Conservation (phyloP, 2,888 invertebrate genomes). For the Troides aeacus region DNA sequence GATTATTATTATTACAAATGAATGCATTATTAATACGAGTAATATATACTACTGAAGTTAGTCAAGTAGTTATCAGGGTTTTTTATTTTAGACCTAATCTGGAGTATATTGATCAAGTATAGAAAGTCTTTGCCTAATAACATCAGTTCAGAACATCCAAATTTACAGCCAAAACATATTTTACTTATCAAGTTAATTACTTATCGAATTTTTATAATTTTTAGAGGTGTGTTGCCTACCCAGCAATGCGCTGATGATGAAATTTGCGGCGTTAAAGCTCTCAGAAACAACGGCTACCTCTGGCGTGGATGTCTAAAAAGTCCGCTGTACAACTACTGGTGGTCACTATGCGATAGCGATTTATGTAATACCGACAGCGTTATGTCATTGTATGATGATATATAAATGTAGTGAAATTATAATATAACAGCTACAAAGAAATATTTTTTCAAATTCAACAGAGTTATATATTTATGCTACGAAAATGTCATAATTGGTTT, state of each 20-base stretch:
- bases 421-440: neutral
- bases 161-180: too few species aligned
- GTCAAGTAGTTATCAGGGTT: neutral
- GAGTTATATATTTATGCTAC: too few species aligned
- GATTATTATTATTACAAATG: neutral
- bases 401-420: slow-evolving; percentile 25
- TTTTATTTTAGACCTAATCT: too few species aligned
- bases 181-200: neutral
- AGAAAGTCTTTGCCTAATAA: too few species aligned
- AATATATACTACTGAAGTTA: neutral
- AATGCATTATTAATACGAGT: neutral
- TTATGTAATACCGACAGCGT: slow-evolving; percentile 57
- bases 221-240: slow-evolving; percentile 48
- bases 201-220: slow-evolving; percentile 34
- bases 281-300: slow-evolving; percentile 54
- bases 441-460: too few species aligned
- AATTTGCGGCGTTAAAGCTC: slow-evolving; percentile 58
- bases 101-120: too few species aligned
- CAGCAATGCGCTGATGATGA: slow-evolving; percentile 55
- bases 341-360: slow-evolving; percentile 54
- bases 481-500: too few species aligned
- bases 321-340: slow-evolving; percentile 66
- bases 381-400: slow-evolving; percentile 48
- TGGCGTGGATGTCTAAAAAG: slow-evolving; percentile 62
- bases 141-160: too few species aligned